Base-by-base conservation (phyloP, 2,113 vertebrate species). In the Amazona guildingii region DNA sequence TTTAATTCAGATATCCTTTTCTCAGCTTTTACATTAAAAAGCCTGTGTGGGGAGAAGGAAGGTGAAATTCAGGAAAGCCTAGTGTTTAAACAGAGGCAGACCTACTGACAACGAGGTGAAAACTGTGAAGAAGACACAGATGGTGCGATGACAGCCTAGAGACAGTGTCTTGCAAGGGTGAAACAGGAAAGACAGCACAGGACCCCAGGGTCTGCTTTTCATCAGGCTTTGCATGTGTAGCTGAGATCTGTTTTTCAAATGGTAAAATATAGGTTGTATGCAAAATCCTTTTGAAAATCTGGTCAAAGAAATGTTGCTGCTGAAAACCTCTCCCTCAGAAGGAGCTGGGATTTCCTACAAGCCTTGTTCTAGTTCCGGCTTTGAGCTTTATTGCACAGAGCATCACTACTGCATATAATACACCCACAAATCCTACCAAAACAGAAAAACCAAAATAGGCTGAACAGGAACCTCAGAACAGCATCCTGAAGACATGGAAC, bases 191-290 rank as follows among this genome's bases (percentile, higher is more conserved):
- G 55, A n/a, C 7, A 63, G 21, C 10, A 59, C 6, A 52, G 33
- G 11, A 41, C 7, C 1, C 12, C 13, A 37, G 18, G 8, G 6
- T 48, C 19, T 68, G 37, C 37, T 84, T 67, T 59, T n/a, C 18
- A 54, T 10, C 39, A 37, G 25, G 14, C 8, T 81, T 7, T 46
- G 25, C 10, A 18, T 0, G 0, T 59, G 29, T 8, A 24, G 17
- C 16, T 51, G 33, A 70, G 17, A 44, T 18, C 10, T 23, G 17
- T 48, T 73, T 73, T 85, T 77, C 75, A 88, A 91, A 63, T 28
- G 5, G 33, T n/a, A 35, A 52, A 57, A 82, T 35, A 5, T 23
- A 63, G 9, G 4, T 21, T 67, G 24, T 35, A 44, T 41, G 25
- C 4, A 17, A 51, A 83, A 48, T 28, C 9, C 8, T 78, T 91